phyloP scores from a whole-genome alignment of 2,888 invertebrate genomes.

The Parnassius smintheus region DNA sequence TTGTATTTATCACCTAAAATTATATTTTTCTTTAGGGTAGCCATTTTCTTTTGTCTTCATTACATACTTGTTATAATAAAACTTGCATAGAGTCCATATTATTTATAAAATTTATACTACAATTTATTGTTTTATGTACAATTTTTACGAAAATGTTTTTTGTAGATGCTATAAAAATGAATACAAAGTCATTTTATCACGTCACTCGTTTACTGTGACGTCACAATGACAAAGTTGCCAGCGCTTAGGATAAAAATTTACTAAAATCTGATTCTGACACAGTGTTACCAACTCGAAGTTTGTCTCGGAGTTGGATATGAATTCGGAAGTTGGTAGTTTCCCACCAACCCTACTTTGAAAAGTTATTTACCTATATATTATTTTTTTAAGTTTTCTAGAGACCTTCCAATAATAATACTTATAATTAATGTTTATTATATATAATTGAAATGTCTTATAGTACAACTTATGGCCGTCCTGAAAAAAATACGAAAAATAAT shows the following conservation, averaged over 20 bases:
- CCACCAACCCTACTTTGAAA: too few species aligned
- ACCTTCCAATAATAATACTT: too few species aligned
- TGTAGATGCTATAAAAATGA: slow-evolving; percentile 42
- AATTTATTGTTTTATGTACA: slow-evolving; percentile 56
- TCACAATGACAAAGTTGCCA: slow-evolving; percentile 73
- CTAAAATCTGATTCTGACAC: too few species aligned
- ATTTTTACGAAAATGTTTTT: slow-evolving; percentile 54
- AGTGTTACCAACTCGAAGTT: too few species aligned
- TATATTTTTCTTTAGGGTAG: slow-evolving; percentile 69
- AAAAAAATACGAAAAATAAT: too few species aligned
- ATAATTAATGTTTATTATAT: too few species aligned
- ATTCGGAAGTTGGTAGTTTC: too few species aligned
- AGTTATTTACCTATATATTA: too few species aligned
- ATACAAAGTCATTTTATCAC: slow-evolving; percentile 66
- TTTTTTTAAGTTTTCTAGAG: too few species aligned
- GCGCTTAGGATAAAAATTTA: slow-evolving; percentile 9
- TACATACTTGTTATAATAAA: slow-evolving; percentile 64
- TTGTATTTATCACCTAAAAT: slow-evolving; percentile 91
- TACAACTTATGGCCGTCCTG: too few species aligned
- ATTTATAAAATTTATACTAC: slow-evolving; percentile 46
- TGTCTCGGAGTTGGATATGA: too few species aligned
- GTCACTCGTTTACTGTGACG: slow-evolving; percentile 72
- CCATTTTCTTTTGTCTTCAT: slow-evolving; percentile 76
- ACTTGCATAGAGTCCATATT: slow-evolving; percentile 61
- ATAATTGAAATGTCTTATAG: too few species aligned